Evolutionary conservation across 23 tunicate species (phyloP).

Genomic region (Trididemnum miniatum): DNA sequence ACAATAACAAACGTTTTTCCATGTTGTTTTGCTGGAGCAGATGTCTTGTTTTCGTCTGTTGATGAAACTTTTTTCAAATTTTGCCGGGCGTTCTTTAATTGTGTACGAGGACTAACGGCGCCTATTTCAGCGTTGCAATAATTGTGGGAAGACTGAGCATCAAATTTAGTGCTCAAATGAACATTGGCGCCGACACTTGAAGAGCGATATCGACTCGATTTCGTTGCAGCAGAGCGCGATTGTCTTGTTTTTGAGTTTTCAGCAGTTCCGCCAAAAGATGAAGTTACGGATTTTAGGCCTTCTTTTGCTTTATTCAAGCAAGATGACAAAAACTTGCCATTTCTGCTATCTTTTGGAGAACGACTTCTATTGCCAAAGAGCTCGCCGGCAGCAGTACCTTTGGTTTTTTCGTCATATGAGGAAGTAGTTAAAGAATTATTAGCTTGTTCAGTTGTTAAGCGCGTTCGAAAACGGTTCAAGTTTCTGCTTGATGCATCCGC

Average conservation of each 20-base stretch:
- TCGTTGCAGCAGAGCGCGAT: conserved; percentile 51
- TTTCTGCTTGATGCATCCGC: not conserved
- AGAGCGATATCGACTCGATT: conserved; percentile 61
- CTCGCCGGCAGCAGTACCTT: not conserved
- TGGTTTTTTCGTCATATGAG: not conserved
- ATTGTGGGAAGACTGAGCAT: not conserved
- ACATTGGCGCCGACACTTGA: conserved; percentile 85
- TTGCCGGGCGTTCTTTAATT: conserved; percentile 75
- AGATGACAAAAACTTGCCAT: conserved; percentile 30
- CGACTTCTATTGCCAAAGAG: not conserved
- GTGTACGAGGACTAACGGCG: conserved; percentile 66
- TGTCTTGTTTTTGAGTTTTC: conserved; percentile 46
- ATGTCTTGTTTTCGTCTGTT: not conserved
- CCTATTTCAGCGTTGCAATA: not conserved
- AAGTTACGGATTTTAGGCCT: conserved; percentile 72
- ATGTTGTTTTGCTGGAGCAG: not conserved
- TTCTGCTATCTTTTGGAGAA: conserved; percentile 36
- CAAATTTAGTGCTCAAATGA: not conserved
- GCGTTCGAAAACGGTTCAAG: not conserved
- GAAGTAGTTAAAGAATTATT: not conserved
- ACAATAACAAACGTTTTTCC: not conserved
- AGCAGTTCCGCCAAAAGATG: conserved; percentile 25
- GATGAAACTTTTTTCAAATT: conserved; percentile 66
- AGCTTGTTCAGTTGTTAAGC: not conserved
- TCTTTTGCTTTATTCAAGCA: conserved; percentile 65